Base-by-base conservation (phyloP, 1,140 invertebrate species). In the Drosophila erecta region DNA sequence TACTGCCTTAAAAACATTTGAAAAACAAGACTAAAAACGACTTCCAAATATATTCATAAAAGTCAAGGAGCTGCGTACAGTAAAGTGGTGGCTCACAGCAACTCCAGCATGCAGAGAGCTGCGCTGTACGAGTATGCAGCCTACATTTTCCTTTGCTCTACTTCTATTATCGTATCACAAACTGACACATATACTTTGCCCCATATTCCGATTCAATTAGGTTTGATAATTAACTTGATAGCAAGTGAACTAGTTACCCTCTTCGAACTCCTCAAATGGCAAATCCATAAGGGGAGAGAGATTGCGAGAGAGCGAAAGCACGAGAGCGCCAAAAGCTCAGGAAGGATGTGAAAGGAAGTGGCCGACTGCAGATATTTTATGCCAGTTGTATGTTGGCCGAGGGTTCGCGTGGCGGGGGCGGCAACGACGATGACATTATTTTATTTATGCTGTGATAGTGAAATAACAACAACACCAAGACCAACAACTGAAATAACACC, bases 361-460 rank as follows among this genome's bases (percentile, higher is more conserved):
- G 81, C 69, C 81, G 79, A 83, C 80, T 81, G 76, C 81, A 85
- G 81, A 79, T 72, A 72, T 73, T 73, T 73, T 73, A 47, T 61
- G 46, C 40, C 35, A 67, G 55, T 71, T 57, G 51, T 75, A 53
- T 44, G 71, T 66, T 57, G 54, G 71, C 53, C 46, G 47, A 75
- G 60, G 64, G 79, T 78, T 53, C 59, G 76, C 79, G 69, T 65
- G 79, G 69, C 79, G 85, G 79, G 79, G 79, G 80, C 62, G 66
- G 43, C 75, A 72, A 72, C 57, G 61, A 49, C 66, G 65, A 76
- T 62, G 71, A 89, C 72, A 79, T 76, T 76, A 76, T 67, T 76
- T 76, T 87, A 85, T 87, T 86, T 78, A 87, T 78, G 81, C 81
- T 86, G 81, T 86, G 81, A 86, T 86, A 86, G 81, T 86, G 81